Evolutionary conservation across 2,888 invertebrate species (phyloP).

Genomic region (Pharmacophagus antenor): DNA sequence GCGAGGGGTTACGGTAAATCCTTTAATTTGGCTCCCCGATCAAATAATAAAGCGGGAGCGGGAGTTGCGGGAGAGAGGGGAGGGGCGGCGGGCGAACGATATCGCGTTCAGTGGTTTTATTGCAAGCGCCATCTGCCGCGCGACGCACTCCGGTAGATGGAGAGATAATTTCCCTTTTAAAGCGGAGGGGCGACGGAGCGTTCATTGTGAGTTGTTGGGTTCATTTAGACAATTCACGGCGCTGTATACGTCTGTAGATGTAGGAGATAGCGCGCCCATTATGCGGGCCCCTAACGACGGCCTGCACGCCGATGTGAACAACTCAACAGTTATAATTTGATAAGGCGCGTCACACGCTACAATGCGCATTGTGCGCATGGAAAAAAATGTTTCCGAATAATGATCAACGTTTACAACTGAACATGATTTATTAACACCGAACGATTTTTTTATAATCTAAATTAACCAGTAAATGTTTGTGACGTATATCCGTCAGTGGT

Average conservation of each 20-base stretch:
- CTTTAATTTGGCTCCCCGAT: slow-evolving; percentile 81
- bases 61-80: not conserved
- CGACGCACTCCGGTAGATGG: slow-evolving; percentile 66
- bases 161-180: slow-evolving; percentile 77
- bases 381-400: slow-evolving; percentile 25
- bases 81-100: slow-evolving; percentile 60
- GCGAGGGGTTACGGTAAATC: slow-evolving; percentile 77
- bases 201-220: slow-evolving; percentile 69
- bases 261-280: slow-evolving; percentile 62
- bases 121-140: slow-evolving; percentile 79
- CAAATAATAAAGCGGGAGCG: slow-evolving; percentile 79
- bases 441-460: not conserved
- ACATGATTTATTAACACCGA: not conserved
- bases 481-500: too few species aligned
- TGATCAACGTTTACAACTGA: not conserved
- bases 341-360: slow-evolving; percentile 47
- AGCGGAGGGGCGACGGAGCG: slow-evolving; percentile 58
- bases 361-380: slow-evolving; percentile 30
- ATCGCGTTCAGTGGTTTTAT: slow-evolving; percentile 81
- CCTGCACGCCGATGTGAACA: slow-evolving; percentile 56
- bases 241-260: slow-evolving; percentile 61
- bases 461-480: not conserved
- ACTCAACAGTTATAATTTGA: slow-evolving; percentile 60
- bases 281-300: slow-evolving; percentile 61
- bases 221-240: slow-evolving; percentile 72